Evolutionary conservation across 2,113 vertebrate genomes (phyloP).

Genomic region (Malurus cyaneus): DNA sequence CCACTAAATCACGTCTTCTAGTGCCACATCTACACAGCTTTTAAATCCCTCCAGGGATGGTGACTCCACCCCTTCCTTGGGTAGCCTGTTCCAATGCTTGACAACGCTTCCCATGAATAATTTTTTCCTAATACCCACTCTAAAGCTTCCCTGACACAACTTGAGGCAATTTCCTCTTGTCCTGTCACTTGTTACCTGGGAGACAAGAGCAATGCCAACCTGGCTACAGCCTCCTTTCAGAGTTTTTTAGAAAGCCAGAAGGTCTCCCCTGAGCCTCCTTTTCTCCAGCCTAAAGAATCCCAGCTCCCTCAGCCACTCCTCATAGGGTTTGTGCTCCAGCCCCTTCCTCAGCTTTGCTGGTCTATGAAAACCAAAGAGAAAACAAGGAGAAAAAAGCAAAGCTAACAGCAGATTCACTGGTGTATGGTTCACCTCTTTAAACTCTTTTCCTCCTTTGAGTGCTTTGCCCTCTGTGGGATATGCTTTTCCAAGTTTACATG

Average conservation of each 20-base stretch:
- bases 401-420: not conserved
- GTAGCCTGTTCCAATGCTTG: not conserved
- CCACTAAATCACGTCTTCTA: not conserved
- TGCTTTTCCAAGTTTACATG: not conserved
- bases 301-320: not conserved
- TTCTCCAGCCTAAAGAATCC: not conserved
- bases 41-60: not conserved
- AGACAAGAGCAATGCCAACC: not conserved
- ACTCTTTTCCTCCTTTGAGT: not conserved
- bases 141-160: not conserved
- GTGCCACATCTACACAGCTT: not conserved
- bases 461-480: not conserved
- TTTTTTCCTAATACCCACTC: not conserved
- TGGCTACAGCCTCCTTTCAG: not conserved
- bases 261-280: not conserved
- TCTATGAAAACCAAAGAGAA: not conserved
- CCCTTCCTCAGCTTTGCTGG: not conserved
- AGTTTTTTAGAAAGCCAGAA: fast-evolving
- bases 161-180: not conserved
- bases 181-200: no score
- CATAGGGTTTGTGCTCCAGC: not conserved
- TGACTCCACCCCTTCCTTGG: not conserved
- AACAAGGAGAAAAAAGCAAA: not conserved
- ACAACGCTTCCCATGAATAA: not conserved
- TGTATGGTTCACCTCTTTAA: not conserved